These are phyloP conservation scores for Diploptera punctata DNA, from an alignment of 2,888 invertebrate genomes.

Conservation along the genomic window DNA sequence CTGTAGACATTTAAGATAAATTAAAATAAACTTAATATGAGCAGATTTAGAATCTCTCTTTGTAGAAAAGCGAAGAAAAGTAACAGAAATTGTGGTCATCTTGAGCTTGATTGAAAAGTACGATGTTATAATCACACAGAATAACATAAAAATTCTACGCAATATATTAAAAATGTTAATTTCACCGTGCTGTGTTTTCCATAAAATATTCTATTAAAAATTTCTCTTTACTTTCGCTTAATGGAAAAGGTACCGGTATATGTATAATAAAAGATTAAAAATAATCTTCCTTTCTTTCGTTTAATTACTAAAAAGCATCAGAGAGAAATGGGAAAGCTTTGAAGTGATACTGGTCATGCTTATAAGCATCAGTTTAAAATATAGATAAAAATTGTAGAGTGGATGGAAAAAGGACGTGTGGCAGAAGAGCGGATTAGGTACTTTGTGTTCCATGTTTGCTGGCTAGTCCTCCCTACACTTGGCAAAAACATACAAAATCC, in stretches of 20 bases:
- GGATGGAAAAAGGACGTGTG: neutral
- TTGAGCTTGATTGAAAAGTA: too few species aligned
- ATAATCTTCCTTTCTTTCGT: neutral
- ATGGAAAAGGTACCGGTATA: neutral
- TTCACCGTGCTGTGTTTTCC: too few species aligned
- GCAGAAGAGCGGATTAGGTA: neutral
- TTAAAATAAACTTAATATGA: too few species aligned
- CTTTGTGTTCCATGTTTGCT: neutral
- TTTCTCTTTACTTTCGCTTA: neutral
- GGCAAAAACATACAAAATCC: slow-evolving; percentile 8
- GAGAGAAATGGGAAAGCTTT: neutral
- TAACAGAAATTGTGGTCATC: too few species aligned
- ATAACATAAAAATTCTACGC: too few species aligned
- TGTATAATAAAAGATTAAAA: neutral
- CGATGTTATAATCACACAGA: too few species aligned
- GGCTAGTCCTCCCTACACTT: neutral
- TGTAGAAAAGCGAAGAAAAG: too few species aligned
- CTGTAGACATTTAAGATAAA: too few species aligned
- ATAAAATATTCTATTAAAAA: too few species aligned
- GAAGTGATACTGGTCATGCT: neutral
- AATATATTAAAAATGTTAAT: too few species aligned
- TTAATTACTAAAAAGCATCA: neutral
- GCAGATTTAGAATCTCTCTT: too few species aligned
- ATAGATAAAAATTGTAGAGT: neutral
- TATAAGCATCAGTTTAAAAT: neutral